These are phyloP conservation scores for Ferdinandea cuprea DNA, from an alignment of 2,888 invertebrate genomes.

Conservation along the genomic window DNA sequence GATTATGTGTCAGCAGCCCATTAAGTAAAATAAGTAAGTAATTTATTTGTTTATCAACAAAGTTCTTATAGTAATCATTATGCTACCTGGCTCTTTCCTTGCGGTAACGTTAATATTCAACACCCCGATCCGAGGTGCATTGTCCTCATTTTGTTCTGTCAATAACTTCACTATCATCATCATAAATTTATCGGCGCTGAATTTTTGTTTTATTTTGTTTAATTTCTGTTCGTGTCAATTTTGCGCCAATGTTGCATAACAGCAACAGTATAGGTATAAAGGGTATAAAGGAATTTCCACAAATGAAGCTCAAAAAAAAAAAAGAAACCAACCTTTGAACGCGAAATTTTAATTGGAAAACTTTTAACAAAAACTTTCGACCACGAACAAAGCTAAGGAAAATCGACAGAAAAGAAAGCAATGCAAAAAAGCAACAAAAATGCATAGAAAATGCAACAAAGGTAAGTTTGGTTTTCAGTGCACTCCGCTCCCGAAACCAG, in stretches of 20 bases:
- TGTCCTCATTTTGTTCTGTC: too few relatives aligned
- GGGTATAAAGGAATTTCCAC: constrained; percentile 7
- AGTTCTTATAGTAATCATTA: too few relatives aligned
- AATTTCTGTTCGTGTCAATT: not conserved
- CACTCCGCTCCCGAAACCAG: constrained; percentile 1
- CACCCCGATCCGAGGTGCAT: too few relatives aligned
- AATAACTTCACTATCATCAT: too few relatives aligned
- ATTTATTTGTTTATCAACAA: too few relatives aligned
- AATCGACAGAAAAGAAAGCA: constrained; percentile 23
- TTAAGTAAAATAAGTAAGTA: too few relatives aligned
- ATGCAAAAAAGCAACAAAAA: constrained; percentile 20
- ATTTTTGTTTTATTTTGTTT: not conserved
- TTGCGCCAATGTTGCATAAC: not conserved
- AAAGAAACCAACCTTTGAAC: constrained; percentile 4
- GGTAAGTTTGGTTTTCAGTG: constrained; percentile 25
- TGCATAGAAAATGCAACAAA: constrained; percentile 57
- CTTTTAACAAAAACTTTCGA: constrained; percentile 66
- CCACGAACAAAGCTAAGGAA: constrained; percentile 25
- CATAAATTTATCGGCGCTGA: not conserved
- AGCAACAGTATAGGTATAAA: too few relatives aligned
- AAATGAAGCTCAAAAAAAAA: not conserved
- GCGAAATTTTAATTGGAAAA: constrained; percentile 67
- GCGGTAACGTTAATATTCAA: too few relatives aligned
- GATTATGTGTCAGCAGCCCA: too few relatives aligned
- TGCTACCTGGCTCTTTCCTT: too few relatives aligned